Base-by-base conservation (phyloP, 2,113 vertebrate species). In the Scomber scombrus region DNA sequence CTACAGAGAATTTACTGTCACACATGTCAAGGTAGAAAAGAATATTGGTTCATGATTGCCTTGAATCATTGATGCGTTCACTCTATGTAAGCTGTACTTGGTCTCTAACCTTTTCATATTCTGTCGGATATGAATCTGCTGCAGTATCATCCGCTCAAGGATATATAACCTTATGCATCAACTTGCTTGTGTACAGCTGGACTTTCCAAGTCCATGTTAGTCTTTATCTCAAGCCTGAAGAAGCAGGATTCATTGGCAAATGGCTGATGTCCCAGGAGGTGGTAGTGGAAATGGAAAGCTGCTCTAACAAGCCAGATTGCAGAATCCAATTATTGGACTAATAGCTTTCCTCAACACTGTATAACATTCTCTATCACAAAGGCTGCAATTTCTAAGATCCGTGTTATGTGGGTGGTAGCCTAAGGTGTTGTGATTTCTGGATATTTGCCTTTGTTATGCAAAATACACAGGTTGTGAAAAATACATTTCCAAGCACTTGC, bases 281-380 rank as follows among this genome's bases (percentile, higher is more conserved):
- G 71, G 66, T 73, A 68, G 91, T 85, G 75, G 88, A 89, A 91
- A 93, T 92, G 83, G 88, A 91, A 89, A 91, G 67, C 84, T 88
- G 54, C 62, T 85, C 83, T 85, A 85, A 92, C 87, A 82, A 89
- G 82, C 85, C 84, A 85, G 89, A 91, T 92, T 91, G 84, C 75
- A 83, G 76, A 94, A 92, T 92, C 88, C 86, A 93, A 84, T 92
- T 91, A 93, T 87, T 90, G 83, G 78, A 64, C 88, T 89, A 86
- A 92, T 85, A 78, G 91, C 84, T 93, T 89, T 90, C 75, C 73
- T 80, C 85, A 84, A 84, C 81, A 79, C 80, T 81, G 68, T 81
- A 80, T 80, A 85, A 88, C 61, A 75, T 91, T 81, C 69, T 74
- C 67, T 57, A 61, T 87, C 81, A 76, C 82, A 81, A 79, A 83